These are phyloP conservation scores for Eupithecia centaureata DNA, from an alignment of 2,888 invertebrate genomes.

Conservation along the genomic window DNA sequence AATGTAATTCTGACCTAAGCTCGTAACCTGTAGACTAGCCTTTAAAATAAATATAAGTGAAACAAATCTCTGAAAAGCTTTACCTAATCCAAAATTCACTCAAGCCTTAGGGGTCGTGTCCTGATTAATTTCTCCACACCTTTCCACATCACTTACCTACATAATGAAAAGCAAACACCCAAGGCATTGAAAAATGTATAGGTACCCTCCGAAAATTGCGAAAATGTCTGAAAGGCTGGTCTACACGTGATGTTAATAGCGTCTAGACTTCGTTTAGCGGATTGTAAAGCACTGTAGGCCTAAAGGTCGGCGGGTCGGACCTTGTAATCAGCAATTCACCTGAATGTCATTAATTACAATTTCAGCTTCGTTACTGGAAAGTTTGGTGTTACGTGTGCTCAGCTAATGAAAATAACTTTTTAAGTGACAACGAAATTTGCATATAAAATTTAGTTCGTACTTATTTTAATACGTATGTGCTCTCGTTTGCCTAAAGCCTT, in stretches of 20 bases:
- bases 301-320: slow-evolving; percentile 29
- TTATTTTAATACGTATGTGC: neutral
- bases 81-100: slow-evolving; percentile 4
- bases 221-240: slow-evolving; percentile 46
- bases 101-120: slow-evolving; percentile 8
- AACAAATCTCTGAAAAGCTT: neutral
- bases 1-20: neutral
- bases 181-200: slow-evolving; percentile 21
- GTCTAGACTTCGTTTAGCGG: slow-evolving; percentile 61
- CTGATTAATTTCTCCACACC: slow-evolving; percentile 15
- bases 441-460: neutral
- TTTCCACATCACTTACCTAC: slow-evolving; percentile 21
- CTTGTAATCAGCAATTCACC: slow-evolving; percentile 30
- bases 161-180: slow-evolving; percentile 22
- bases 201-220: slow-evolving; percentile 31
- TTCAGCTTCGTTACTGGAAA: slow-evolving; percentile 9
- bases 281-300: slow-evolving; percentile 45
- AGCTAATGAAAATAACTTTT: slow-evolving; percentile 6
- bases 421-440: slow-evolving; percentile 1
- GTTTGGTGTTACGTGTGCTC: slow-evolving; percentile 8
- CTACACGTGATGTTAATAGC: slow-evolving; percentile 55
- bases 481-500: neutral
- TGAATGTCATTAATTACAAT: slow-evolving; percentile 19
- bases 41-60: neutral
- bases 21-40: neutral